Evolutionary conservation across 2,113 vertebrate genomes (phyloP), one percentile per base, ranked within the genome.

Genomic region (Bos javanicus): DNA sequence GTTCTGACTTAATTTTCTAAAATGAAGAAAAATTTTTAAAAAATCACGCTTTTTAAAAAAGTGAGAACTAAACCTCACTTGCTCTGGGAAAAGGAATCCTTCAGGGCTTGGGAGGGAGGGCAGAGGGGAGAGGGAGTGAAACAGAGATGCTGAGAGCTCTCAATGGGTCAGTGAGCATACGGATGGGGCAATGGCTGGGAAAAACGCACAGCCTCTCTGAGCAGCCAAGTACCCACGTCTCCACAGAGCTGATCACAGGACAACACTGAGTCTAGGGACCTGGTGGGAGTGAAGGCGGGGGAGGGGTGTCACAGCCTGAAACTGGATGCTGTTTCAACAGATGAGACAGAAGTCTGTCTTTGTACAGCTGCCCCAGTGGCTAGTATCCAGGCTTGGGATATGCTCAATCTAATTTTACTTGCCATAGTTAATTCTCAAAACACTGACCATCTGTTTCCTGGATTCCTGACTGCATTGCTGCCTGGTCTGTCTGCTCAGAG

Each of bases 371-470:
- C 2, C 25, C n/a, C 17, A 16, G 21, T 15, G 88, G 91, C 91
- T 94, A 60, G 86, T 39, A 83, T 93, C 64, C 96, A 90, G 85
- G 82, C 56, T 15, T 48, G 17, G n/a, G 93, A 96, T 48, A 91
- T 0, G 50, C 54, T 91, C 82, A 93, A 97, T 97, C 86, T 95
- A 94, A 97, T 97, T 94, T 94, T 90, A 95, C 95, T 92, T 90
- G 90, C 81, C 81, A 78, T 90, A 64, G 90, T 95, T 84, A 95
- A 94, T 96, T 97, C 91, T 97, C 90, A 71, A 88, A 97, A 95
- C 92, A 96, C 50, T 57, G 64, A 67, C 95, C 97, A 97, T 95
- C 96, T 97, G 95, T 95, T 96, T 97, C 96, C 94, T 97, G 97
- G 87, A 96, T 90, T 94, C 95, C 33, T 81, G 67, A 92, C 87